Conservation (phyloP, 2,797 vertebrate species). For the Diceros bicornis region DNA sequence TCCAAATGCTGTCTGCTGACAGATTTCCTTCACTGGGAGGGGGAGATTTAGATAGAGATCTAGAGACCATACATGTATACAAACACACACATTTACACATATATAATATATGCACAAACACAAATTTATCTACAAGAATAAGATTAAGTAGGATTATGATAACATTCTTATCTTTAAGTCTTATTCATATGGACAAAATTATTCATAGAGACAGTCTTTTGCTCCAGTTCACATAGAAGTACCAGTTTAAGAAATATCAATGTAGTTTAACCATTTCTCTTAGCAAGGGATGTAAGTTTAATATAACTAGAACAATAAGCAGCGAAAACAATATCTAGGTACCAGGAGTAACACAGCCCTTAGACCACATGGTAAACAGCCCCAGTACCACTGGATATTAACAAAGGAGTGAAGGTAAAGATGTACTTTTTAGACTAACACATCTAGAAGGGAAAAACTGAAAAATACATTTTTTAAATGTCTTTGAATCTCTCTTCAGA, state of each 20-base stretch:
- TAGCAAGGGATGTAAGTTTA: neutral
- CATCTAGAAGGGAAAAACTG: neutral
- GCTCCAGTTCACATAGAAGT: neutral
- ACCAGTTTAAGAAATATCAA: neutral
- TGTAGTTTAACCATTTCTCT: neutral
- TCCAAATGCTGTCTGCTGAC: neutral
- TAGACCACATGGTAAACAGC: neutral
- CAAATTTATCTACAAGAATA: neutral
- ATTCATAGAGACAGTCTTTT: neutral
- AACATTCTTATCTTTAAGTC: neutral
- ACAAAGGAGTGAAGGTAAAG: neutral
- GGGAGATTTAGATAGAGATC: neutral
- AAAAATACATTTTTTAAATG: neutral
- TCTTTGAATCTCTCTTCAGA: neutral
- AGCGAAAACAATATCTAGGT: neutral
- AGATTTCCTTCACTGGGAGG: neutral
- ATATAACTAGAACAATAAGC: neutral
- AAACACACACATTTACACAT: neutral
- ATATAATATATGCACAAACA: neutral
- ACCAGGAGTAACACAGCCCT: neutral
- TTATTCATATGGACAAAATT: constrained; percentile 38
- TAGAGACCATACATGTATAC: neutral
- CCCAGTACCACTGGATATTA: neutral
- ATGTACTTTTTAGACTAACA: neutral
- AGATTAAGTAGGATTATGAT: neutral